These are phyloP conservation scores for Aurelia sp. DNA, from an alignment of 30 jellyfish, hydroid and myxozoan species.

Conservation along the genomic window DNA sequence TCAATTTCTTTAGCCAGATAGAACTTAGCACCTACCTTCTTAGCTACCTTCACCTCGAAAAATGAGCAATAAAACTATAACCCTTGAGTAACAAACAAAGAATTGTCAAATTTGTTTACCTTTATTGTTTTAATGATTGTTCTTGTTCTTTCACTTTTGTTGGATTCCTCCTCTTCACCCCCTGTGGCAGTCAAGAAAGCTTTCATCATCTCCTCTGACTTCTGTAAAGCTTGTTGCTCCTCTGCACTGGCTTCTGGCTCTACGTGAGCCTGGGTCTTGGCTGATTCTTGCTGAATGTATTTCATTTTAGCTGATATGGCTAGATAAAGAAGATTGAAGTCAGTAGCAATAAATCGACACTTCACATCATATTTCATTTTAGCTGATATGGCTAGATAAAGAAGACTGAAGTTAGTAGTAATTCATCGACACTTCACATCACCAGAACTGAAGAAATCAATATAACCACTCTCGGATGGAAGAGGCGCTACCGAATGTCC, in stretches of 20 bases:
- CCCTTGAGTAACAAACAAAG: background rate
- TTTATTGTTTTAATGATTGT: conserved; percentile 87
- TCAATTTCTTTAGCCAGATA: too few species aligned
- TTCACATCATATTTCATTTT: conserved; percentile 6
- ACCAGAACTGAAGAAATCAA: too few species aligned
- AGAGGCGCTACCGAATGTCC: too few species aligned
- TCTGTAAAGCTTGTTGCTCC: conserved; percentile 82
- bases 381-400: conserved; percentile 1
- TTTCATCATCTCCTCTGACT: conserved; percentile 91
- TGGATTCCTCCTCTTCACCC: conserved; percentile 85
- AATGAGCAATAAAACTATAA: background rate
- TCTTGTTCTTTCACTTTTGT: conserved; percentile 85
- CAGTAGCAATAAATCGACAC: too few species aligned
- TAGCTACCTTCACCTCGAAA: too few species aligned
- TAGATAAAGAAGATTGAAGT: background rate
- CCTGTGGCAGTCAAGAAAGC: conserved; percentile 91
- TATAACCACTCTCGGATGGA: too few species aligned
- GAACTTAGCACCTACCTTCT: too few species aligned
- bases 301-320: conserved; percentile 13
- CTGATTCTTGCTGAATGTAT: background rate
- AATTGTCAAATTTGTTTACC: conserved; percentile 17
- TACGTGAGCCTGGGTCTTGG: conserved; percentile 10
- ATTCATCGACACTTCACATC: too few species aligned
- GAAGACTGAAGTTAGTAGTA: too few species aligned
- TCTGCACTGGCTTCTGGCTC: conserved; percentile 57